Evolutionary conservation across 2,888 invertebrate species (phyloP).

Genomic region (Callimorpha dominula): DNA sequence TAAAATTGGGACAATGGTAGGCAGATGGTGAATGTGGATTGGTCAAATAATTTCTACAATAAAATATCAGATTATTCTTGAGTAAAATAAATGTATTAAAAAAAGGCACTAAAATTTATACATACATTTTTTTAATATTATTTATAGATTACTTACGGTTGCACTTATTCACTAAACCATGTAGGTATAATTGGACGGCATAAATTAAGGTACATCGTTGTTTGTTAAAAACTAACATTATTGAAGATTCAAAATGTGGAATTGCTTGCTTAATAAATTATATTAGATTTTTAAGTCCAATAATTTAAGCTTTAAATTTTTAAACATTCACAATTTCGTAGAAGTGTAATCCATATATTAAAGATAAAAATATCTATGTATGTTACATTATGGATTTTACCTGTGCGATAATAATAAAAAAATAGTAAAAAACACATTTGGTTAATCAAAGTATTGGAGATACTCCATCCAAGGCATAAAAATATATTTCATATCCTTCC

Average conservation of each 20-base stretch:
- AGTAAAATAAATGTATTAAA: slow-evolving; percentile 37
- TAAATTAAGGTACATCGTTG: slow-evolving; percentile 44
- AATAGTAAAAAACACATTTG: slow-evolving; percentile 4
- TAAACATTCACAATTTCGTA: background rate
- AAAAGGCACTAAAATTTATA: slow-evolving; percentile 33
- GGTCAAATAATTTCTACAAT: background rate
- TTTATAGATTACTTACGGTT: slow-evolving; percentile 23
- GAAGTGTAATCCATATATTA: no score
- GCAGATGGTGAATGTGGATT: no score
- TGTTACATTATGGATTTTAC: slow-evolving; percentile 5
- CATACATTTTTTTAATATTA: slow-evolving; percentile 25
- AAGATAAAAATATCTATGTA: background rate
- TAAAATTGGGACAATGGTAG: no score
- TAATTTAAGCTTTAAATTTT: background rate
- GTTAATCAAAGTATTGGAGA: slow-evolving; percentile 24
- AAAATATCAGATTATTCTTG: slow-evolving; percentile 18
- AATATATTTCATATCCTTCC: background rate
- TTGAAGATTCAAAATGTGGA: background rate
- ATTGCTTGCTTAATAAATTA: background rate
- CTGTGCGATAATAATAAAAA: slow-evolving; percentile 8
- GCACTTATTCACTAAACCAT: slow-evolving; percentile 18
- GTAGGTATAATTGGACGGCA: slow-evolving; percentile 41
- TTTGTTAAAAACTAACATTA: slow-evolving; percentile 18
- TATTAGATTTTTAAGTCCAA: background rate
- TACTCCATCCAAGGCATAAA: slow-evolving; percentile 15